Evolutionary conservation across 1,140 invertebrate species (phyloP).

Genomic region (Lordiphosa stackelbergi): DNA sequence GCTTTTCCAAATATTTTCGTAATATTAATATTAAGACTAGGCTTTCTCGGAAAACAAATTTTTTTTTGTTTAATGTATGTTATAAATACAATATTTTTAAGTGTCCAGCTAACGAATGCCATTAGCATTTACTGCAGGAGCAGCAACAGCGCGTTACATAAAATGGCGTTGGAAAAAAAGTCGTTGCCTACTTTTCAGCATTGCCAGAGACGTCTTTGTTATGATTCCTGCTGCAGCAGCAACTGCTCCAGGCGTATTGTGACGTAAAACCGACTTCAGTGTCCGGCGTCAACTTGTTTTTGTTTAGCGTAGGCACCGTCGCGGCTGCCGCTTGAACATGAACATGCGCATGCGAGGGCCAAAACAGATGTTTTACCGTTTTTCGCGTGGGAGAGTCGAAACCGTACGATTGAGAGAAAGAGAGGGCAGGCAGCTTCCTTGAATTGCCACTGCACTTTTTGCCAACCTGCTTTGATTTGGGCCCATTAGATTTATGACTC

Average conservation of each 20-base stretch:
- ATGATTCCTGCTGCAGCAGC: constrained; percentile 39
- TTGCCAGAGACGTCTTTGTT: constrained; percentile 32
- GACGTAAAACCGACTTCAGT: constrained; percentile 3
- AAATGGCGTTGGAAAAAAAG: constrained; percentile 15
- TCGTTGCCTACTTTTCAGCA: constrained; percentile 51
- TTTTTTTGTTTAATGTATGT: too few species aligned
- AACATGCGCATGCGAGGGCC: constrained; percentile 52
- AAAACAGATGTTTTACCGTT: constrained; percentile 56
- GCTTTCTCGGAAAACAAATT: too few species aligned
- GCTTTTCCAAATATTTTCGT: too few species aligned
- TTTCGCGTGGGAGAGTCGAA: constrained; percentile 30
- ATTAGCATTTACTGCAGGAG: constrained; percentile 18
- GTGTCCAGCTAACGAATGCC: constrained; percentile 10
- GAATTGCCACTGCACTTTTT: constrained; percentile 34
- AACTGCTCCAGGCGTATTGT: constrained; percentile 6
- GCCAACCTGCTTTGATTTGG: constrained; percentile 25
- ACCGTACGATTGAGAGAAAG: constrained; percentile 1
- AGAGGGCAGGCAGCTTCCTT: neutral
- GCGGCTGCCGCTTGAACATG: constrained; percentile 28
- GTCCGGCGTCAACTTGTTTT: constrained; percentile 58
- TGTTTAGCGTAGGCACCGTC: constrained; percentile 59
- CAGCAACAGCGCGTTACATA: constrained; percentile 26
- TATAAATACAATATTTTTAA: too few species aligned
- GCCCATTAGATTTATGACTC: constrained; percentile 27
- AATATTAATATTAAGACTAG: too few species aligned